Evolutionary conservation across 1,140 invertebrate species (phyloP), one percentile per base, ranked within the genome.

Genomic region (Drosophila sp.): DNA sequence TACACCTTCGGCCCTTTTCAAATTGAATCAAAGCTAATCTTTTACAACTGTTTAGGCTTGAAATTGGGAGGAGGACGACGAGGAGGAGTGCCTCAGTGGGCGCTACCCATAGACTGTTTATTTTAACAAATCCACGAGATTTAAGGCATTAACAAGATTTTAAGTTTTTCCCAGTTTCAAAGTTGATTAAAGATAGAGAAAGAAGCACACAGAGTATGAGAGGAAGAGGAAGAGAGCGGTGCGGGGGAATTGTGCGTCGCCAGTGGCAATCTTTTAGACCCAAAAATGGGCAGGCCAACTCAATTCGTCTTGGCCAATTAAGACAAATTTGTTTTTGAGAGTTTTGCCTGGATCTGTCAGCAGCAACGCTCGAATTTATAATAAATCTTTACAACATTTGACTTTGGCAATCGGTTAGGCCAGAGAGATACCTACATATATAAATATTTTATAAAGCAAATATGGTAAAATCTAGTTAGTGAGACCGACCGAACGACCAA

Each of bases 291-390:
- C 69, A 65, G 65, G 30, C 57, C 60, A 72, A 69, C 63, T 60
- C 76, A 56, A 79, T 79, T 79, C 76, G 76, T 76, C 74, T 76
- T 76, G 74, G 74, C 77, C 77, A 76, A 72, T 79, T 79, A 79
- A 79, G 73, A 76, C 73, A 79, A 66, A 79, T 79, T 79, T 79
- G 76, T 79, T 79, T 79, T 79, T 71, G 70, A 68, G 56, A 70
- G 54, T 60, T 68, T 17, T 61, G 62, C 63, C 63, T 40, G 63
- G 35, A 64, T 55, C 66, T 75, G 72, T 68, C 70, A 60, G 56
- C 58, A 60, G 25, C 44, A 55, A 60, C 54, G 70, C 29, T 78
- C 44, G 68, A 67, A 72, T 72, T 76, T 67, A 47, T 79, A 72
- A 79, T 79, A 79, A 79, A 79, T 79, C 76, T 33, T 58, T 66